phyloP scores from a whole-genome alignment of 2,888 invertebrate genomes.

The Athalia rosae region DNA sequence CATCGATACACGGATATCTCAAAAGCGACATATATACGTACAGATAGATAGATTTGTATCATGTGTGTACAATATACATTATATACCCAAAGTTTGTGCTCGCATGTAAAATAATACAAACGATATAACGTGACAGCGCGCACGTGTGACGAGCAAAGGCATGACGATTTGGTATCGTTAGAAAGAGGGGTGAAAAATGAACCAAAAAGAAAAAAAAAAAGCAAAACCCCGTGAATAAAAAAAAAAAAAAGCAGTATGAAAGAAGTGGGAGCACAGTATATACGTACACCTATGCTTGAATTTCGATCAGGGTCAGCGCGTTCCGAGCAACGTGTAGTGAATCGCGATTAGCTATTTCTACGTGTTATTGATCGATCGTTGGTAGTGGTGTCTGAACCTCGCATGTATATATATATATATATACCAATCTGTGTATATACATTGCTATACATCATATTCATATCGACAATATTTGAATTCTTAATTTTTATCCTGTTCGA shows the following conservation, averaged over 20 bases:
- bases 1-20: not conserved
- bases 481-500: no score
- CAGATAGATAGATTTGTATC: not conserved
- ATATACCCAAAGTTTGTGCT: not conserved
- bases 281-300: constrained; percentile 26
- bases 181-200: not conserved
- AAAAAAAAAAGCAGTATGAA: not conserved
- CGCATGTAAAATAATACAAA: not conserved
- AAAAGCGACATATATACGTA: not conserved
- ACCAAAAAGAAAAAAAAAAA: not conserved
- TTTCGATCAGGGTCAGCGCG: constrained; percentile 40
- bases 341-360: constrained; percentile 34
- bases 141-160: not conserved
- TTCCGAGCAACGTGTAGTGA: constrained; percentile 21
- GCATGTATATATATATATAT: not conserved
- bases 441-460: not conserved
- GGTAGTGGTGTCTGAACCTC: not conserved
- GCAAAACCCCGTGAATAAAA: not conserved
- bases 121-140: constrained; percentile 11
- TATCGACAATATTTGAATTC: not conserved
- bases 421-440: not conserved
- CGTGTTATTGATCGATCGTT: constrained; percentile 32
- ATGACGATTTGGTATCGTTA: not conserved
- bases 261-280: not conserved
- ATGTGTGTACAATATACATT: not conserved